These are phyloP conservation scores for Matsumurasca onukii DNA, from an alignment of 1,140 invertebrate genomes.

Conservation along the genomic window DNA sequence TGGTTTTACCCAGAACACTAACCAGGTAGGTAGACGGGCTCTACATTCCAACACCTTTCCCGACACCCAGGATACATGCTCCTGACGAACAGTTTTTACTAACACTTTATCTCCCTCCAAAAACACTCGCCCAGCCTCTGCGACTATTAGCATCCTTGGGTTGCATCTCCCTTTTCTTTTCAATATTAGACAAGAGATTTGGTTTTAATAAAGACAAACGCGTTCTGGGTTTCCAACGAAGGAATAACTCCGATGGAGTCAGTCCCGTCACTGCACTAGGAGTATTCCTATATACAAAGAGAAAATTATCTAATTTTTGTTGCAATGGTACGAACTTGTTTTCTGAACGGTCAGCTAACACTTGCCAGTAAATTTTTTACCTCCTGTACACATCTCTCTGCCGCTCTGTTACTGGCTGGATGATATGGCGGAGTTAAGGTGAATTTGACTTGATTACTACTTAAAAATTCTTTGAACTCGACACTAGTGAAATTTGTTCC, in stretches of 20 bases:
- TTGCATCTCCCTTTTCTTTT: not conserved
- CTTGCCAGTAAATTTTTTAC: not conserved
- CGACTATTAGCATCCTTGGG: not conserved
- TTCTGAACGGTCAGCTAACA: not conserved
- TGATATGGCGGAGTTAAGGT: not conserved
- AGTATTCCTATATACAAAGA: not conserved
- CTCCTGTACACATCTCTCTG: not conserved
- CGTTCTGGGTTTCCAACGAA: not conserved
- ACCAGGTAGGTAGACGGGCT: not conserved
- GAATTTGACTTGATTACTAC: not conserved
- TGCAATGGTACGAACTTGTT: not conserved
- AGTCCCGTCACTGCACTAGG: not conserved
- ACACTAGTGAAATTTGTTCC: not conserved
- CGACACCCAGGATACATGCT: not conserved
- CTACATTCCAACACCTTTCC: not conserved
- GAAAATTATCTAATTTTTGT: conserved; percentile 2
- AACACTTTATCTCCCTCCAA: not conserved
- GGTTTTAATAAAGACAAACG: not conserved
- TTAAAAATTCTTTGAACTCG: not conserved
- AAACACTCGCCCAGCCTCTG: not conserved
- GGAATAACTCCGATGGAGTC: not conserved
- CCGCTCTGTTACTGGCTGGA: not conserved
- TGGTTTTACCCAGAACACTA: not conserved
- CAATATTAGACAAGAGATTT: not conserved
- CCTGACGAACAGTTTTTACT: conserved; percentile 1